Percentiles rank a stretch among this genome's conserved stretches.
phyloP scores from a whole-genome alignment of 2,888 invertebrate genomes.

The Ashinkailepas kermadecensis region DNA sequence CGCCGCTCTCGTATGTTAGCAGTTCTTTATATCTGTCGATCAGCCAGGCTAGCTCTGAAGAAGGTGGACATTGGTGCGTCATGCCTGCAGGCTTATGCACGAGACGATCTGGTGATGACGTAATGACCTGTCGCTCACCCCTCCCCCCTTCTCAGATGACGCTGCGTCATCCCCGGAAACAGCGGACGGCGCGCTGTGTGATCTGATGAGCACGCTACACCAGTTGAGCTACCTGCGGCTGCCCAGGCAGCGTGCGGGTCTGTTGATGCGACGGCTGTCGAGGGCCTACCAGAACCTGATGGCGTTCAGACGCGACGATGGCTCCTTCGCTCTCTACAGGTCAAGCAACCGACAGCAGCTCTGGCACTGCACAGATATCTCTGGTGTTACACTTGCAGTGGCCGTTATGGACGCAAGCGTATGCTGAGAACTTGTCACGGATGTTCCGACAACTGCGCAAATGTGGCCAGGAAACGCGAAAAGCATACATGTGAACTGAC shows the following conservation, averaged over 20 bases:
- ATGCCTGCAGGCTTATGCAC: too few species aligned
- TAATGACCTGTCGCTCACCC: background rate
- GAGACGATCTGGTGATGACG: too few species aligned
- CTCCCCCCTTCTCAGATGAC: slow-evolving; percentile 13
- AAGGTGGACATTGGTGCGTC: too few species aligned
- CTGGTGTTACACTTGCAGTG: too few species aligned
- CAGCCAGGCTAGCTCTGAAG: too few species aligned
- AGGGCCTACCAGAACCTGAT: slow-evolving; percentile 32
- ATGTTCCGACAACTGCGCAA: too few species aligned
- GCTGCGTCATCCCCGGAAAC: slow-evolving; percentile 7
- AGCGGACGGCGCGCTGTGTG: slow-evolving; percentile 32
- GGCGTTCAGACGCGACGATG: slow-evolving; percentile 29
- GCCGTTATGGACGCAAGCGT: too few species aligned
- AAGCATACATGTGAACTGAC: background rate
- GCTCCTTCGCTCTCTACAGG: slow-evolving; percentile 33
- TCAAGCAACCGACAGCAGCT: slow-evolving; percentile 2
- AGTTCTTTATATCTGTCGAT: too few species aligned
- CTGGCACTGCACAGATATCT: too few species aligned
- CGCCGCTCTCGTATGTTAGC: too few species aligned
- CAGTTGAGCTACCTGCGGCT: slow-evolving; percentile 30
- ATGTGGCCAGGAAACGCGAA: too few species aligned
- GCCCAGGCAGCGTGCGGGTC: slow-evolving; percentile 10
- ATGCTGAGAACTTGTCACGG: too few species aligned
- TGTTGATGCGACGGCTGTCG: slow-evolving; percentile 21
- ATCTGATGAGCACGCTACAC: slow-evolving; percentile 30